Percentiles rank a stretch among this genome's conserved stretches.
These are phyloP conservation scores for Aspidapion aeneum DNA, from an alignment of 2,888 invertebrate species.

Conservation along the genomic window DNA sequence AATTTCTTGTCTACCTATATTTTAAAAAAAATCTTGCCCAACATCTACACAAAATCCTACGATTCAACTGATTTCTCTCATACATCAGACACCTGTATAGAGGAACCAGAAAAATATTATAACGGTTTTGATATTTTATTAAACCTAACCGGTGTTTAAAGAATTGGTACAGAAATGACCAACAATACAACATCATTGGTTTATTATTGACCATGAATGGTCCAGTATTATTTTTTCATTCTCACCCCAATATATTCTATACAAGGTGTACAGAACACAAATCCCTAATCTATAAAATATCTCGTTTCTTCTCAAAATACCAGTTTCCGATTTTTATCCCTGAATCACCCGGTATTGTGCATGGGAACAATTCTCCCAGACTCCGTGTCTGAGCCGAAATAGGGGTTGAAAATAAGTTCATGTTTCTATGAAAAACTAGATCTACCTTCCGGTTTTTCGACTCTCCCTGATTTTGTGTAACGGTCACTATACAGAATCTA, in stretches of 20 bases:
- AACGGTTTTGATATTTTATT: not conserved
- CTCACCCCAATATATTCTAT: slow-evolving; percentile 6
- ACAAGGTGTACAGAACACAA: not conserved
- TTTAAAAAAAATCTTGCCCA: not conserved
- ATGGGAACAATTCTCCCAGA: not conserved
- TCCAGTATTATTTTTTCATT: slow-evolving; percentile 16
- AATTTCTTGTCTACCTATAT: not conserved
- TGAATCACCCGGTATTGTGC: not conserved
- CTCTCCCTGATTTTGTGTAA: slow-evolving; percentile 16
- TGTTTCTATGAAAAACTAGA: slow-evolving; percentile 26
- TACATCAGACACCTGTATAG: not conserved
- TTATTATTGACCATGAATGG: not conserved
- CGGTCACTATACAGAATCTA: not conserved
- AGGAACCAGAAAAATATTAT: slow-evolving; percentile 1
- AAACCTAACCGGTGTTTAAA: not conserved
- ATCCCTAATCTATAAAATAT: not conserved
- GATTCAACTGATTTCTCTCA: slow-evolving; percentile 2
- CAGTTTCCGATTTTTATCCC: not conserved
- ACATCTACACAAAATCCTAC: not conserved
- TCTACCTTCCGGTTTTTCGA: slow-evolving; percentile 9
- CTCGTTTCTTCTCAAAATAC: not conserved
- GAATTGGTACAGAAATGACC: not conserved
- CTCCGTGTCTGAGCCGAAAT: not conserved
- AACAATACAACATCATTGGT: not conserved
- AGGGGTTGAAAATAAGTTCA: slow-evolving; percentile 7